Base-by-base conservation (phyloP, 2,797 vertebrate genomes). In the Eurystomus glaucurus region DNA sequence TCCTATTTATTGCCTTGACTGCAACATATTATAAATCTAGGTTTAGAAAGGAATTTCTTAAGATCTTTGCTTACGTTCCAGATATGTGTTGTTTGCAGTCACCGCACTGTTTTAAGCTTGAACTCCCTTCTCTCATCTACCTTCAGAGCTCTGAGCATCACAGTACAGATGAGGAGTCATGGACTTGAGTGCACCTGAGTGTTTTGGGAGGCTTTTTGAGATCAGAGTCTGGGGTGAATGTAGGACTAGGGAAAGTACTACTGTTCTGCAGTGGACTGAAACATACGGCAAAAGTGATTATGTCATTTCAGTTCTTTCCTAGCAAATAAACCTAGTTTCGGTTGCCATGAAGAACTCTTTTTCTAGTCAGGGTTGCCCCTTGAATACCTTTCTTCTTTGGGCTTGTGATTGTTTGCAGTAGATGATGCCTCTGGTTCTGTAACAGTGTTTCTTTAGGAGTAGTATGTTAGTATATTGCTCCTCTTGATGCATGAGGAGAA, bases 31-130 rank as follows among this genome's bases (percentile, higher is more conserved):
- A 19, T 13, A 64, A 60, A 55, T 92, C 55, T 81, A 48, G 14
- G 5, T 86, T 93, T 86, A 78, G 66, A 37, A 84, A 75, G 20
- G 21, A 74, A 60, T 35, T 62, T 55, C 14, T 85, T 37, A 35
- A 46, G n/a, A 31, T 50, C 35, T 77, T 74, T 26, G 14, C 39
- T 74, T 86, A 74, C 29, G 43, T 70, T 77, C 20, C 31, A 66
- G 50, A 11, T 61, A 37, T 0, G 4, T 10, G 1, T 23, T 58
- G 17, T 57, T 25, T 78, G 25, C 55, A 37, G 35, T 64, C 15
- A 25, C 48, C 25, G 26, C 22, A 2, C 61, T 75, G 83, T 26
- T 87, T 74, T 92, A 50, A 4, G 4, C 52, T 75, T 81, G 35
- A 68, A 29, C 37, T 75, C 8, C 33, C 41, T 86, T 22, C 22